A percentile compares a stretch with the other conserved stretches of the same genome.
Evolutionary conservation across 2,113 vertebrate species (phyloP).

Genomic region (Hepsetus odoe): DNA sequence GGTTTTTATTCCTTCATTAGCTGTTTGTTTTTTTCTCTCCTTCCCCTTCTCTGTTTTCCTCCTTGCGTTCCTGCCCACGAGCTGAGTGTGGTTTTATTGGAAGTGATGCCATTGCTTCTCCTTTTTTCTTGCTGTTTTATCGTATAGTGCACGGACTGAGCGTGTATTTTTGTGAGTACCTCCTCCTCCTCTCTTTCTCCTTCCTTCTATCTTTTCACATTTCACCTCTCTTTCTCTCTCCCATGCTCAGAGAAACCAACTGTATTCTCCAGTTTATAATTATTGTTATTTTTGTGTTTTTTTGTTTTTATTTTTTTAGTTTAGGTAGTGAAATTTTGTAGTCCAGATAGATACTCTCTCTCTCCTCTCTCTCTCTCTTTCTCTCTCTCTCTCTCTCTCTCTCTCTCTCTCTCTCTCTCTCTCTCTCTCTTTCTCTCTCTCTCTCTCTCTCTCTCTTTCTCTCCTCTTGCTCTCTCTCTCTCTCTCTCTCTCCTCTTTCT

Average conservation of each 20-base stretch:
- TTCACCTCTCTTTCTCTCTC: background rate
- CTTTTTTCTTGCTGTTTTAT: conserved; percentile 69
- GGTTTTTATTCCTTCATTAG: background rate
- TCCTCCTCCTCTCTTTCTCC: conserved; percentile 3
- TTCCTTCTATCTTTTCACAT: background rate
- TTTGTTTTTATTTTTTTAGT: conserved; percentile 20
- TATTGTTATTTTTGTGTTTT: conserved; percentile 9
- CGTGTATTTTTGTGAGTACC: too few species aligned
- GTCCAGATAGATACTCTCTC: too few species aligned
- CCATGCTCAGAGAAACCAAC: background rate
- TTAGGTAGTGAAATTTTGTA: background rate
- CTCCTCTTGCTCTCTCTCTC: conserved; percentile 2
- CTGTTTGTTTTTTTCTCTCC: conserved; percentile 9
- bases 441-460: too few species aligned
- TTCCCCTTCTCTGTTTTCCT: background rate
- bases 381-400: background rate
- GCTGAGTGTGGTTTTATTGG: conserved; percentile 42
- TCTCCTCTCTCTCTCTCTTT: too few species aligned
- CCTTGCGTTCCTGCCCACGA: conserved; percentile 25
- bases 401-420: too few species aligned
- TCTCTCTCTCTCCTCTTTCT: too few species aligned
- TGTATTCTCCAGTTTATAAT: background rate
- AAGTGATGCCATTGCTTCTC: conserved; percentile 70
- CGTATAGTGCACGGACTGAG: conserved; percentile 73
- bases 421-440: background rate